A percentile compares a stretch with the other conserved stretches of the same genome.
phyloP scores from a whole-genome alignment of 2,113 vertebrate genomes.

The Microtus richardsoni region DNA sequence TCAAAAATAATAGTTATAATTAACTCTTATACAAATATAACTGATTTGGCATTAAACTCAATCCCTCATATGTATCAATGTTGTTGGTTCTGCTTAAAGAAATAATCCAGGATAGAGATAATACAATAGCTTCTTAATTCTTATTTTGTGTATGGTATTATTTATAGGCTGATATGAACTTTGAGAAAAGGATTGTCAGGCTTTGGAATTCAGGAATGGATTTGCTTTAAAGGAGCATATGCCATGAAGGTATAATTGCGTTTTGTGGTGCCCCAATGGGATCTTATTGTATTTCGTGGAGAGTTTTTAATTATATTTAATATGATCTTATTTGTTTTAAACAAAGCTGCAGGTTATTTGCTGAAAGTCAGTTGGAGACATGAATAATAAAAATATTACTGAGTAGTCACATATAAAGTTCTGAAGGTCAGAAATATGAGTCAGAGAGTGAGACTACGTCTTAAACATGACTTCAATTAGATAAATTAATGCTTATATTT shows the following conservation, averaged over 20 bases:
- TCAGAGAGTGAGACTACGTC: conserved; percentile 53
- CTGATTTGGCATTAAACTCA: conserved; percentile 61
- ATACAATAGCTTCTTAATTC: conserved; percentile 62
- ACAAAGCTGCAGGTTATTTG: conserved; percentile 74
- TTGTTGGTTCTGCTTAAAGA: conserved; percentile 60
- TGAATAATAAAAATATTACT: conserved; percentile 66
- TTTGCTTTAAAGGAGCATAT: conserved; percentile 74
- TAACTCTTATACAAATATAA: conserved; percentile 15
- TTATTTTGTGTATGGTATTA: conserved; percentile 13
- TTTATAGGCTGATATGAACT: conserved; percentile 52
- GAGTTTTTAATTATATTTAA: conserved; percentile 81
- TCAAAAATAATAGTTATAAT: conserved; percentile 58
- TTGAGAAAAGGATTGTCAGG: conserved; percentile 66
- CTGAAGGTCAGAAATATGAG: conserved; percentile 73
- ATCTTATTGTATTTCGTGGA: conserved; percentile 71
- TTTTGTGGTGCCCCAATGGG: conserved; percentile 66
- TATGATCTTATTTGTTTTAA: conserved; percentile 76
- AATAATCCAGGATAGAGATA: conserved; percentile 68
- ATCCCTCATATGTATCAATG: conserved; percentile 42
- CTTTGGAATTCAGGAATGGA: conserved; percentile 60
- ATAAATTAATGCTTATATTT: conserved; percentile 62
- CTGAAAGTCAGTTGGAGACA: conserved; percentile 71
- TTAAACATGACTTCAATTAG: conserved; percentile 57
- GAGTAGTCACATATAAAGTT: conserved; percentile 62
- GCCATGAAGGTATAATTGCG: conserved; percentile 73